phyloP scores from a whole-genome alignment of 2,888 invertebrate genomes.

The Lycaena phlaeas region DNA sequence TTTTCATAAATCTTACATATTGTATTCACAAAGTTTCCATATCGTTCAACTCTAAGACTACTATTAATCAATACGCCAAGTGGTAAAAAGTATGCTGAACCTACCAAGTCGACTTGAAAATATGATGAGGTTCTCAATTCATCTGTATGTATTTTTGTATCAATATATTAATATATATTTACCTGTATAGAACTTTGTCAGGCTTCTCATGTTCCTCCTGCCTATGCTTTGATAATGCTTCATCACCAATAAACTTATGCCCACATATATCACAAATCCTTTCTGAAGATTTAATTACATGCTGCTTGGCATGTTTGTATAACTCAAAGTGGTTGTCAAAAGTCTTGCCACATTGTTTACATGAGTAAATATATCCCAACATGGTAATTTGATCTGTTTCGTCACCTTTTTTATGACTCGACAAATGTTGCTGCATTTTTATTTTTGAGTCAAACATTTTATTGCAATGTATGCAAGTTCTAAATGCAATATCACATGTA shows the following conservation, averaged over 20 bases:
- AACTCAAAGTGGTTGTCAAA: slow-evolving; percentile 47
- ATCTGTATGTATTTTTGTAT: too few relatives aligned
- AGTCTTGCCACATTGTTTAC: slow-evolving; percentile 49
- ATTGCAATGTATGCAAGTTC: slow-evolving; percentile 52
- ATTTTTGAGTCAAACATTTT: slow-evolving; percentile 49
- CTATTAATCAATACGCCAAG: too few relatives aligned
- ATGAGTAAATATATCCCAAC: slow-evolving; percentile 41
- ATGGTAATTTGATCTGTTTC: slow-evolving; percentile 35
- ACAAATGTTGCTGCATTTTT: slow-evolving; percentile 49
- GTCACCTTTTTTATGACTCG: slow-evolving; percentile 40
- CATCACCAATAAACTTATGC: slow-evolving; percentile 38
- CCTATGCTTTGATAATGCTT: slow-evolving; percentile 42
- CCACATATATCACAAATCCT: slow-evolving; percentile 53
- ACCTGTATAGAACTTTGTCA: slow-evolving; percentile 40
- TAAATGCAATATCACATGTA: slow-evolving; percentile 43
- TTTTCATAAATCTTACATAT: too few relatives aligned
- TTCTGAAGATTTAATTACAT: slow-evolving; percentile 41
- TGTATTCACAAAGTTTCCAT: too few relatives aligned
- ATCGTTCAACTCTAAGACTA: too few relatives aligned
- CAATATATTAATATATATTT: too few relatives aligned
- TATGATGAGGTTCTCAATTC: too few relatives aligned
- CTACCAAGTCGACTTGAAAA: too few relatives aligned
- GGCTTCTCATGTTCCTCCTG: slow-evolving; percentile 37
- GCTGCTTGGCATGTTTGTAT: slow-evolving; percentile 51
- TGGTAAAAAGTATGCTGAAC: too few relatives aligned